Conservation (phyloP, 2,888 invertebrate genomes). For the Nipponacmea schrenckii region DNA sequence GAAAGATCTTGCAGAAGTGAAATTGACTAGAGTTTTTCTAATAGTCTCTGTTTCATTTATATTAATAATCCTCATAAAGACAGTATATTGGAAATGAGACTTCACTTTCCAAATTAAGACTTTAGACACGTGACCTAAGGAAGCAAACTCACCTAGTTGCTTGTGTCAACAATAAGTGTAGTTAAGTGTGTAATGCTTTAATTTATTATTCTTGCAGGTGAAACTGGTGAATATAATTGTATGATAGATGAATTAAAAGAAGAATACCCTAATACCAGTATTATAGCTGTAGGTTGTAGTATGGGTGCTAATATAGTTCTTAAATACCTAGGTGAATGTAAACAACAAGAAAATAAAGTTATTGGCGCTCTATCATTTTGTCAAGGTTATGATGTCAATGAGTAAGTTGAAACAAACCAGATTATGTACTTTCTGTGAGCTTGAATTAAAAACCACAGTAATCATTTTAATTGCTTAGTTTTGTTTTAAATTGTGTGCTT, state of each 20-base stretch:
- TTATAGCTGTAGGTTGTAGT: conserved; percentile 90
- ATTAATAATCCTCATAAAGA: too few relatives aligned
- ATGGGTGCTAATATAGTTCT: conserved; percentile 92
- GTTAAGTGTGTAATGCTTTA: not conserved
- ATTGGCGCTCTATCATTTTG: conserved; percentile 92
- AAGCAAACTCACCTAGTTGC: too few relatives aligned
- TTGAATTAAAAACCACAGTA: too few relatives aligned
- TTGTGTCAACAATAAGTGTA: too few relatives aligned
- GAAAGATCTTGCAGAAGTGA: too few relatives aligned
- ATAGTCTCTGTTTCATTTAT: too few relatives aligned
- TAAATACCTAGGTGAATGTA: conserved; percentile 88
- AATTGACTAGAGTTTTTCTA: too few relatives aligned
- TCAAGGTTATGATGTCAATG: conserved; percentile 91
- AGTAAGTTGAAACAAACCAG: conserved; percentile 74
- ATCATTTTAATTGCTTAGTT: too few relatives aligned
- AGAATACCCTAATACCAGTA: conserved; percentile 80
- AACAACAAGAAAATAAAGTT: conserved; percentile 70
- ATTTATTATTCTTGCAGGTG: conserved; percentile 74
- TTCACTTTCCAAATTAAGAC: not conserved
- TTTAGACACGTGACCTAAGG: not conserved
- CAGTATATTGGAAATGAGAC: too few relatives aligned
- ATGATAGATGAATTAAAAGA: conserved; percentile 83
- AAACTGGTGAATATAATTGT: conserved; percentile 86
- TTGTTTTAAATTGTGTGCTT: too few relatives aligned
- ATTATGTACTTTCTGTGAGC: not conserved